Evolutionary conservation across 2,888 invertebrate genomes (phyloP).

Genomic region (Deilephila elpenor): DNA sequence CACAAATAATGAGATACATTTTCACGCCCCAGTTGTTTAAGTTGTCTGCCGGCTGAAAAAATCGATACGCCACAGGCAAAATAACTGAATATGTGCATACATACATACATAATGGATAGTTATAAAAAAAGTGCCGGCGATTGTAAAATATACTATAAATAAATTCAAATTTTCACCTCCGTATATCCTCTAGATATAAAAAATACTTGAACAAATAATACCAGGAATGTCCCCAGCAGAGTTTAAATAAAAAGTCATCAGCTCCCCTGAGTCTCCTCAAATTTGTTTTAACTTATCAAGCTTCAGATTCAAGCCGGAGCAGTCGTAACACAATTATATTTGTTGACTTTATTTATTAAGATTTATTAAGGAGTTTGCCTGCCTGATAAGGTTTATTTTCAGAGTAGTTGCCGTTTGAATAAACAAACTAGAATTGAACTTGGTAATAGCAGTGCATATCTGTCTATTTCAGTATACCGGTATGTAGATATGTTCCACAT

Average conservation of each 20-base stretch:
- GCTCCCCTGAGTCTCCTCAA: not conserved
- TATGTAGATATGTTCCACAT: too few species aligned
- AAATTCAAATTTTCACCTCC: too few species aligned
- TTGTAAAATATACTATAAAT: too few species aligned
- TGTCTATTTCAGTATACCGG: too few species aligned
- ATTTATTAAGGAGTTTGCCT: not conserved
- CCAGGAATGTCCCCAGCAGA: not conserved
- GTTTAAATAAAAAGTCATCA: slow-evolving; percentile 1
- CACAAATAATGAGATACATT: too few species aligned
- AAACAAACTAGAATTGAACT: not conserved
- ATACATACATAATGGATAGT: too few species aligned
- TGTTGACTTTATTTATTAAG: not conserved
- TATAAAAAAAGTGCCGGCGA: too few species aligned
- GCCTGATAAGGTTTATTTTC: not conserved
- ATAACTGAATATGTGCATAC: too few species aligned
- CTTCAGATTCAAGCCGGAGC: not conserved
- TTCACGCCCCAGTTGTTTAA: too few species aligned
- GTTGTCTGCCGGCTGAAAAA: too few species aligned
- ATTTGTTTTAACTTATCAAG: slow-evolving; percentile 7
- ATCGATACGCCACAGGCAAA: too few species aligned
- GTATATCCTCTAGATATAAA: too few species aligned
- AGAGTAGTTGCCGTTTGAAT: not conserved
- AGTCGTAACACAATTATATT: not conserved
- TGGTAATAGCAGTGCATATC: not conserved
- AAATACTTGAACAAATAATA: not conserved